Evolutionary conservation across 2,113 vertebrate genomes (phyloP).

Genomic region (Emydura subglobosa): DNA sequence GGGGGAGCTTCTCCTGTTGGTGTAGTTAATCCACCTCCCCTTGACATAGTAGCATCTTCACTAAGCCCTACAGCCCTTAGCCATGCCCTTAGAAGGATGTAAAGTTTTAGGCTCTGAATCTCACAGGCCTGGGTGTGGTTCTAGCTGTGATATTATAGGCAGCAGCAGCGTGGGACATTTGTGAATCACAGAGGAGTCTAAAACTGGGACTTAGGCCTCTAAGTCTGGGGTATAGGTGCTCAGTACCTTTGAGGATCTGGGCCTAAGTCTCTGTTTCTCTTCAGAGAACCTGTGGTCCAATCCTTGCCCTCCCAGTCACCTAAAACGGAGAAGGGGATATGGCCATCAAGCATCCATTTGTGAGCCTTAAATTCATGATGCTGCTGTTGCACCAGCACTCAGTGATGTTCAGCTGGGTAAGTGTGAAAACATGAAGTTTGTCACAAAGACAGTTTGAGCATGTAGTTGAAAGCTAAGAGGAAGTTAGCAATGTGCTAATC

Average conservation of each 20-base stretch:
- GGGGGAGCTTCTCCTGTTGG: no score
- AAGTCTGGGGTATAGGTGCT: background rate
- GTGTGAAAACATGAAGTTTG: no score
- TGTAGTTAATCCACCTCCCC: no score
- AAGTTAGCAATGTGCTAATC: no score
- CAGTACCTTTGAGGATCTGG: background rate
- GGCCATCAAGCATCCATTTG: background rate
- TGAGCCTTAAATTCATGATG: background rate
- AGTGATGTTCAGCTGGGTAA: slow-evolving; percentile 1
- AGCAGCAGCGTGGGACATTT: background rate
- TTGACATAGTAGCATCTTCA: background rate
- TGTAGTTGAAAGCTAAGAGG: no score
- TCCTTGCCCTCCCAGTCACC: background rate
- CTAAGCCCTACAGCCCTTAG: background rate
- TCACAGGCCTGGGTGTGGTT: background rate
- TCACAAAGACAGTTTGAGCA: no score
- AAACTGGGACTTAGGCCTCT: background rate
- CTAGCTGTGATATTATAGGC: background rate
- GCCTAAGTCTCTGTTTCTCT: background rate
- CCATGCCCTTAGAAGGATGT: background rate
- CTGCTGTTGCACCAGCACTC: background rate
- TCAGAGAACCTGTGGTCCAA: background rate
- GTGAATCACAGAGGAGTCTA: background rate
- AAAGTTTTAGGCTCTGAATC: background rate
- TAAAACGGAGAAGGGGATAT: background rate